Evolutionary conservation across 2,888 invertebrate species (phyloP).

Genomic region (Phasia obesa): DNA sequence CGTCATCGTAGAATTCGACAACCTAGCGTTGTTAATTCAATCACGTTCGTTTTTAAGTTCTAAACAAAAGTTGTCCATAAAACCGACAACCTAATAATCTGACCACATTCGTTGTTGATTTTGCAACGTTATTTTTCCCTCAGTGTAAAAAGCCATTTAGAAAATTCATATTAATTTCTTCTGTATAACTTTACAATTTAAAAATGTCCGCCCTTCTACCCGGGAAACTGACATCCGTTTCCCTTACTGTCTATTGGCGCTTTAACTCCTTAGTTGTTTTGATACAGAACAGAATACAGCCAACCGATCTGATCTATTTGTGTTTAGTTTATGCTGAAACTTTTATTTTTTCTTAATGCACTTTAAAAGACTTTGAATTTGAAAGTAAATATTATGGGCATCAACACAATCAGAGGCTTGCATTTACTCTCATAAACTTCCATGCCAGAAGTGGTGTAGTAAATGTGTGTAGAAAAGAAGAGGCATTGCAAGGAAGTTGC

Average conservation of each 20-base stretch:
- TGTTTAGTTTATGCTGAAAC: conserved; percentile 53
- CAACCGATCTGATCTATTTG: conserved; percentile 59
- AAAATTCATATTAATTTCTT: conserved; percentile 57
- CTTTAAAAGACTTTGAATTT: conserved; percentile 67
- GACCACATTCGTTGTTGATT: no score
- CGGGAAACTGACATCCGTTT: neutral
- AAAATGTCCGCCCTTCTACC: conserved; percentile 17
- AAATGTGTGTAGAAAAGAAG: neutral
- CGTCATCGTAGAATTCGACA: no score
- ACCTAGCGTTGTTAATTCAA: no score
- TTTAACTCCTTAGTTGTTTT: conserved; percentile 26
- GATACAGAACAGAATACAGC: conserved; percentile 35
- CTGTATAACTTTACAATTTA: conserved; percentile 63
- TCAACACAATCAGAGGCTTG: conserved; percentile 20
- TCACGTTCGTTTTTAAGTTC: no score
- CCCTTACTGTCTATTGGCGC: neutral
- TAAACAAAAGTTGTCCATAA: no score
- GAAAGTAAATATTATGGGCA: conserved; percentile 63
- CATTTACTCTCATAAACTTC: neutral
- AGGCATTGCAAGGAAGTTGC: conserved; percentile 23
- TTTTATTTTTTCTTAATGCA: conserved; percentile 61
- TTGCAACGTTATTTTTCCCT: no score
- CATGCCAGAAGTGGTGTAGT: neutral
- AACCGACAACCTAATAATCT: no score
- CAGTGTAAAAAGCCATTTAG: conserved; percentile 63